Evolutionary conservation across 2,797 vertebrate genomes (phyloP).

Genomic region (Pseudopleuronectes americanus): DNA sequence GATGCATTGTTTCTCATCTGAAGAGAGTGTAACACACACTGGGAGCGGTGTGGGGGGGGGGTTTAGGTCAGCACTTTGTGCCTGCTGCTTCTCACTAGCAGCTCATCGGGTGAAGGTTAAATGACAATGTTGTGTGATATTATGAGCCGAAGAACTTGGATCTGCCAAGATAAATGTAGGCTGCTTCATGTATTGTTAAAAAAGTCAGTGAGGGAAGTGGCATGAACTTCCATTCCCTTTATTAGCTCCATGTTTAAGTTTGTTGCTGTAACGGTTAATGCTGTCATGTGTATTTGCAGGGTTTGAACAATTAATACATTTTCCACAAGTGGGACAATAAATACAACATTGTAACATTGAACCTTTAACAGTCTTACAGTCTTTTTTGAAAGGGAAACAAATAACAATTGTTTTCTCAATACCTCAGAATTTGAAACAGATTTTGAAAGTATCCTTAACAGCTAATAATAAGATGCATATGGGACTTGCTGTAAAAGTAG

Average conservation of each 20-base stretch:
- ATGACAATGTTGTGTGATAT: slow-evolving; percentile 15
- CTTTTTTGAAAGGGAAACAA: no score
- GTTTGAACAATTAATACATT: no score
- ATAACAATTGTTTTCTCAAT: no score
- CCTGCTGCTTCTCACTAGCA: slow-evolving; percentile 33
- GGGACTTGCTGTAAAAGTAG: slow-evolving; percentile 19
- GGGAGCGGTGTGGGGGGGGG: slow-evolving; percentile 18
- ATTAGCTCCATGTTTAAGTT: no score
- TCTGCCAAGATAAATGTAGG: background rate
- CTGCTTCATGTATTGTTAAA: background rate
- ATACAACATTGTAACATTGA: no score
- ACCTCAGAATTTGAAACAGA: slow-evolving; percentile 1
- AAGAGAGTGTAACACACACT: slow-evolving; percentile 36
- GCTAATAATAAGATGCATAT: slow-evolving; percentile 1
- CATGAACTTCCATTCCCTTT: no score
- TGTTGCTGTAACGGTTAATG: no score
- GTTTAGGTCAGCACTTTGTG: slow-evolving; percentile 20
- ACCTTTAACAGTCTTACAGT: no score
- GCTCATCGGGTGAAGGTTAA: slow-evolving; percentile 5
- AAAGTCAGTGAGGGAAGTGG: slow-evolving; percentile 16
- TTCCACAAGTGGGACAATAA: no score
- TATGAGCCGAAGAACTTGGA: no score
- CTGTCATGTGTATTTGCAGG: no score
- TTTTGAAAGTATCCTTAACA: slow-evolving; percentile 3
- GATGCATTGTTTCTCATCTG: slow-evolving; percentile 31